Evolutionary conservation across 1,140 invertebrate genomes (phyloP).

Genomic region (Saccostrea echinata): DNA sequence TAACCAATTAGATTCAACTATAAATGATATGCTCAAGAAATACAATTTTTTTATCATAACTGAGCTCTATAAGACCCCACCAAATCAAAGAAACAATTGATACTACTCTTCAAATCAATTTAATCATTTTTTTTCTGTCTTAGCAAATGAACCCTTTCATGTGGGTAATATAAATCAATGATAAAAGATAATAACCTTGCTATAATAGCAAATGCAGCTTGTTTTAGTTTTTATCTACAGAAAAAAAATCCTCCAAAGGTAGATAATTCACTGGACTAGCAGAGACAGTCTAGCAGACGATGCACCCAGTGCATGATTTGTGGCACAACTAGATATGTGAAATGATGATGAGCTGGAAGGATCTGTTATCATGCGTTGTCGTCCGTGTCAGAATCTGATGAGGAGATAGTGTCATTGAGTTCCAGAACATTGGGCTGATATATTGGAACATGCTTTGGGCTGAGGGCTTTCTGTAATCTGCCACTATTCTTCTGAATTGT

Average conservation of each 20-base stretch:
- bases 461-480: slow-evolving; percentile 55
- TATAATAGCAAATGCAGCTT: not conserved
- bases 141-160: not conserved
- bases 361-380: slow-evolving; percentile 16
- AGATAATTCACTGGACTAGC: slow-evolving; percentile 29
- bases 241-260: not conserved
- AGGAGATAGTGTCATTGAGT: slow-evolving; percentile 68
- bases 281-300: slow-evolving; percentile 18
- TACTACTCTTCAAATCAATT: not conserved
- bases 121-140: not conserved
- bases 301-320: slow-evolving; percentile 40
- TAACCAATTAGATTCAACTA: not conserved
- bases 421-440: slow-evolving; percentile 67
- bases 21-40: not conserved
- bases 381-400: slow-evolving; percentile 22
- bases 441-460: slow-evolving; percentile 70
- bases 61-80: not conserved
- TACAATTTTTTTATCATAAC: not conserved
- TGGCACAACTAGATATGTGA: slow-evolving; percentile 40
- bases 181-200: not conserved
- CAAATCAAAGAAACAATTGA: not conserved
- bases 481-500: slow-evolving; percentile 28
- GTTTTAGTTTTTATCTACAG: slow-evolving; percentile 28
- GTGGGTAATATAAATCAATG: not conserved
- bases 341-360: slow-evolving; percentile 24